A percentile compares a stretch with the other conserved stretches of the same genome.
These are phyloP conservation scores for Heteronetta atricapilla DNA, from an alignment of 2,113 vertebrate species.

Conservation along the genomic window DNA sequence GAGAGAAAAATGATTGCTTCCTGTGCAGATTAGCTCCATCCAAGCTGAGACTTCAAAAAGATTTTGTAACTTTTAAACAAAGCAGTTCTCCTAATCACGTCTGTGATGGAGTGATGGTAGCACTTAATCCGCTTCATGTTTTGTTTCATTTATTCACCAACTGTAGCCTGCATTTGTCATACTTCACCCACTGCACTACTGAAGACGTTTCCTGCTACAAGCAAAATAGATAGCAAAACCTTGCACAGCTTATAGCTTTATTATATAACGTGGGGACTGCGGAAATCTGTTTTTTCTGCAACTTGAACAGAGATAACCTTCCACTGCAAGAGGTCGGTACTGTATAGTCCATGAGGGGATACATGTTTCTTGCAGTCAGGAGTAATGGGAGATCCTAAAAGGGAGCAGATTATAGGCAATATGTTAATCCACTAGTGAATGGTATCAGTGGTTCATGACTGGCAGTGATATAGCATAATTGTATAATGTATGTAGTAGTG, in stretches of 20 bases:
- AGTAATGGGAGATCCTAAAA: not conserved
- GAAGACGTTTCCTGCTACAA: not conserved
- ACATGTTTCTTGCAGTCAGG: not conserved
- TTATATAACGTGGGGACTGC: not conserved
- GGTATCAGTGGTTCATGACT: not conserved
- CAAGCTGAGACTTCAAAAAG: conserved; percentile 46
- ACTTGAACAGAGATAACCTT: not conserved
- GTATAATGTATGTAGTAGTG: not conserved
- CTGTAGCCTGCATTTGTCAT: not conserved
- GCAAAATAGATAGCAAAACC: not conserved
- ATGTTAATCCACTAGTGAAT: not conserved
- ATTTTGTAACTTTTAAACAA: conserved; percentile 33
- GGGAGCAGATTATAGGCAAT: not conserved
- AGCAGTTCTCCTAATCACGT: not conserved
- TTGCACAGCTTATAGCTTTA: not conserved
- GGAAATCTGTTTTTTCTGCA: not conserved
- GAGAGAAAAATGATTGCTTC: conserved; percentile 35
- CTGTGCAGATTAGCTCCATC: conserved; percentile 29
- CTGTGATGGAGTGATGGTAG: not conserved
- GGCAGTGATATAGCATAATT: not conserved
- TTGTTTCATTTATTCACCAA: not conserved
- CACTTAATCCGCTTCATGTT: conserved; percentile 9
- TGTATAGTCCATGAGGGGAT: not conserved
- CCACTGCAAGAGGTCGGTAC: not conserved
- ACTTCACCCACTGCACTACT: not conserved